Base-by-base conservation (phyloP, 37 sponge, comb jelly and placozoan genomes). In the Eunapius fragilis region DNA sequence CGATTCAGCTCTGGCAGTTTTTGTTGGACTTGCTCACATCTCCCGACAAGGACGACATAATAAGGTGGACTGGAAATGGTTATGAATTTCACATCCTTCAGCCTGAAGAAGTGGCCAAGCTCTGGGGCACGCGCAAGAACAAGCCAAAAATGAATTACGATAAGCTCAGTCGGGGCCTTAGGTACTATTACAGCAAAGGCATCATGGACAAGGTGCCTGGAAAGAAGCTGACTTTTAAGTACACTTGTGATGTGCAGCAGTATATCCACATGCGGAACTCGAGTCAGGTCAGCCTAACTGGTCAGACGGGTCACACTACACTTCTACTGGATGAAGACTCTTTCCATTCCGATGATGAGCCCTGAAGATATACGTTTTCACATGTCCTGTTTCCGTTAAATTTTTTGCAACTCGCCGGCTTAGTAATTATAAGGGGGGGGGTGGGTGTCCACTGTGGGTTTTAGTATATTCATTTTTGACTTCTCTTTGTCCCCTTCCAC, bases 161-260 rank as follows among this genome's bases (percentile, higher is more conserved):
- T 74, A 96, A 96, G 49, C 74, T 96, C n/a, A 93, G 94, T 50
- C 89, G 96, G 11, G 96, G 90, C 31, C 81, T 96, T 32, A 87
- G 96, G 17, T 96, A 96, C 83, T 96, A 96, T 82, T 96, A 96
- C 78, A 80, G 77, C 82, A 96, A 96, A 58, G 92, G 89, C 2
- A 96, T 96, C 75, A 89, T 96, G 91, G 93, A 95, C 73, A 95
- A 92, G 48, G 95, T 95, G 22, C 95, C 90, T 0, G 95, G 95
- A 49, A 95, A 88, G 84, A 94, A 90, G 49, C 82, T 91, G n/a
- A 94, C 94, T 24, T 91, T 86, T 80, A 90, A 90, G 75, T 94
- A 89, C 80, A 93, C 93, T 2, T 93, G 93, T 67, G 87, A 93
- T 41, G 89, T 93, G 17, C 86, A 88, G 71, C 80, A 89, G 37